Percentiles rank a stretch among this genome's conserved stretches.
These are phyloP conservation scores for Bhutanitis thaidina DNA, from an alignment of 2,888 invertebrate species.

Conservation along the genomic window DNA sequence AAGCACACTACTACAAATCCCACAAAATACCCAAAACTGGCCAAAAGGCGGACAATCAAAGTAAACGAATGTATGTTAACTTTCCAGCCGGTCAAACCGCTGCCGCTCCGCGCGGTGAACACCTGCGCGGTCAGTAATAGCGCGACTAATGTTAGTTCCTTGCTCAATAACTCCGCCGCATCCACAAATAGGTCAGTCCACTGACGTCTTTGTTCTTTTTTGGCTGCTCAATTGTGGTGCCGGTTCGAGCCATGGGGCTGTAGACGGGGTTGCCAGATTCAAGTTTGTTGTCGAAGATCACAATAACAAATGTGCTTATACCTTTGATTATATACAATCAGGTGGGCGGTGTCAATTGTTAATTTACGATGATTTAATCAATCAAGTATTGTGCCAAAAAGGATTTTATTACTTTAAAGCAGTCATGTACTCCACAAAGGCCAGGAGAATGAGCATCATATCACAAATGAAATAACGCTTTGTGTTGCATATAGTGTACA, in stretches of 20 bases:
- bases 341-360: too few relatives aligned
- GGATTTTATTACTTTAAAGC: too few relatives aligned
- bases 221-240: conserved; percentile 30
- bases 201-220: conserved; percentile 22
- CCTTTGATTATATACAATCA: too few relatives aligned
- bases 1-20: not conserved
- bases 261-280: conserved; percentile 3
- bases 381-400: too few relatives aligned
- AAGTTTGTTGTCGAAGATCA: not conserved
- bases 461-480: too few relatives aligned
- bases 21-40: not conserved
- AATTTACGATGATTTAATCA: too few relatives aligned
- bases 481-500: too few relatives aligned
- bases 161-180: conserved; percentile 80
- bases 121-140: conserved; percentile 63
- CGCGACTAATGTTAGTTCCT: conserved; percentile 76
- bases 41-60: conserved; percentile 4
- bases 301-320: too few relatives aligned
- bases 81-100: conserved; percentile 91
- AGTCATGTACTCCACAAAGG: too few relatives aligned
- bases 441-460: too few relatives aligned
- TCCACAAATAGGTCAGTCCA: conserved; percentile 72
- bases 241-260: not conserved
- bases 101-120: conserved; percentile 86
- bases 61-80: conserved; percentile 34